These are phyloP conservation scores for Ecliptopera silaceata DNA, from an alignment of 2,888 invertebrate species.

Conservation along the genomic window DNA sequence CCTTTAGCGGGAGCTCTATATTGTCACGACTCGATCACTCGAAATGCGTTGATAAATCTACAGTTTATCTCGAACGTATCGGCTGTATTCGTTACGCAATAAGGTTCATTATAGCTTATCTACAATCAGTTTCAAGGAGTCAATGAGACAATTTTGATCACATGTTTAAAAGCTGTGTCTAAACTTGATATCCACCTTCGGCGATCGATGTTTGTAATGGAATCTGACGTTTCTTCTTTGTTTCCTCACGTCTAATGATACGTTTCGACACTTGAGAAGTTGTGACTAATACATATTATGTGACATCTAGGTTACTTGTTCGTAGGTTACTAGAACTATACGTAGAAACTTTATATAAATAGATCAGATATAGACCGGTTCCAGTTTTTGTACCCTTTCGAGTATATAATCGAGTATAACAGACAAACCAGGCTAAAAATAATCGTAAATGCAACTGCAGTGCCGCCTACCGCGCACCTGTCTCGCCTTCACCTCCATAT, in stretches of 20 bases:
- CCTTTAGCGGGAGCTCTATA: slow-evolving; percentile 76
- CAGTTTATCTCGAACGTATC: slow-evolving; percentile 61
- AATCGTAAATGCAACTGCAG: slow-evolving; percentile 54
- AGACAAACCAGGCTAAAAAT: slow-evolving; percentile 64
- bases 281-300: not conserved
- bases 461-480: slow-evolving; percentile 61
- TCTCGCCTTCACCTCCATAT: slow-evolving; percentile 54
- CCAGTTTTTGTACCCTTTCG: slow-evolving; percentile 37
- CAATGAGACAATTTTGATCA: slow-evolving; percentile 65
- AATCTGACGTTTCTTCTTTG: slow-evolving; percentile 44
- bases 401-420: slow-evolving; percentile 12
- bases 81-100: slow-evolving; percentile 48
- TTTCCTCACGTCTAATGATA: slow-evolving; percentile 51
- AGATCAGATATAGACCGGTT: slow-evolving; percentile 39
- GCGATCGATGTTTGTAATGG: slow-evolving; percentile 61
- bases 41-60: slow-evolving; percentile 64
- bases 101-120: slow-evolving; percentile 40
- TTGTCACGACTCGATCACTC: slow-evolving; percentile 73
- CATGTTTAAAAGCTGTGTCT: slow-evolving; percentile 73
- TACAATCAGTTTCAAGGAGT: slow-evolving; percentile 40
- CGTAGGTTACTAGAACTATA: slow-evolving; percentile 17
- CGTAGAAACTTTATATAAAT: not conserved
- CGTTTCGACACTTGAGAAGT: slow-evolving; percentile 11
- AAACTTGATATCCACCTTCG: slow-evolving; percentile 70
- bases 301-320: slow-evolving; percentile 22